A percentile compares a stretch with the other conserved stretches of the same genome.
phyloP scores from a whole-genome alignment of 1,140 invertebrate genomes.

The Cylas formicarius region DNA sequence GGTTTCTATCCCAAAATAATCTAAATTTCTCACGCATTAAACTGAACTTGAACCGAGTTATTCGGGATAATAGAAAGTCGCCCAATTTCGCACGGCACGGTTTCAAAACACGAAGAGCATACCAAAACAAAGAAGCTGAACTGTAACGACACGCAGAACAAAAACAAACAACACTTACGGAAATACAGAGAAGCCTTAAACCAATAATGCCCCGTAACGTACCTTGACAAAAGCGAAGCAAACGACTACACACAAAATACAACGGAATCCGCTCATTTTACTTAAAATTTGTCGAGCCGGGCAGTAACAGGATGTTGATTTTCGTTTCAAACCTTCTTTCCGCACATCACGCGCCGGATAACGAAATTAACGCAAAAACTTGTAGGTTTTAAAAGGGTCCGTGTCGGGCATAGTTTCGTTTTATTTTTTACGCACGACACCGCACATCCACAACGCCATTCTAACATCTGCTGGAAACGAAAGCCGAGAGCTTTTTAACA shows the following conservation, averaged over 20 bases:
- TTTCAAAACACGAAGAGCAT: no score
- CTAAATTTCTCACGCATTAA: no score
- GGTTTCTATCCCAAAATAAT: no score
- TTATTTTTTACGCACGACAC: conserved; percentile 21
- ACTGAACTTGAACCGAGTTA: no score
- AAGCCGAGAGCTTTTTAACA: no score
- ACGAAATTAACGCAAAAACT: conserved; percentile 1
- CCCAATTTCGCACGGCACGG: no score
- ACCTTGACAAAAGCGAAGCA: conserved; percentile 18
- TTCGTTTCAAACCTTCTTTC: no score
- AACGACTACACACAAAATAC: conserved; percentile 14
- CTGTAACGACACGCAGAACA: neutral
- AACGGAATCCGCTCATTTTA: conserved; percentile 18
- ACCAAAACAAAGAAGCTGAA: neutral
- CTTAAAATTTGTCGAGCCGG: conserved; percentile 5
- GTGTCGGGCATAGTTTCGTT: no score
- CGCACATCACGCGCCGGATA: conserved; percentile 5
- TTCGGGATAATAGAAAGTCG: no score
- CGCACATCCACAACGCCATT: conserved; percentile 18
- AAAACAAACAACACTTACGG: neutral
- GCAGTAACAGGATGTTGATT: no score
- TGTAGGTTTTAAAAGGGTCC: no score
- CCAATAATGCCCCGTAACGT: conserved; percentile 2
- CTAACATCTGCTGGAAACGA: no score
- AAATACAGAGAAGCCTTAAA: neutral